Conservation (phyloP, 2,888 invertebrate species). For the Nycteola revayana region DNA sequence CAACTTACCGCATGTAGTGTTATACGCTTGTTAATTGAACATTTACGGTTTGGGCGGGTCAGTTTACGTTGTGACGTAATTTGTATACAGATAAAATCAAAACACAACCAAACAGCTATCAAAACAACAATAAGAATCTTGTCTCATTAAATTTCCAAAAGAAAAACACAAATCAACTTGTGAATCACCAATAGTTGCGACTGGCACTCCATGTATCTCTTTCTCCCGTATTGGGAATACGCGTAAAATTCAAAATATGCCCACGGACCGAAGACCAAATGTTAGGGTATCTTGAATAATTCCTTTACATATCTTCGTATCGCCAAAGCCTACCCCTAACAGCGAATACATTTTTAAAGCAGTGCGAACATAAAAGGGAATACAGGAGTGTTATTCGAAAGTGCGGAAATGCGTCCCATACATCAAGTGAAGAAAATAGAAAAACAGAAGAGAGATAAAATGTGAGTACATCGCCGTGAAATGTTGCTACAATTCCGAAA, state of each 20-base stretch:
- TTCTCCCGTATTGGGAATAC: constrained; percentile 1
- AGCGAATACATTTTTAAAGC: constrained; percentile 76
- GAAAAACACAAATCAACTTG: too few species aligned
- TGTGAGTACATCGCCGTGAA: constrained; percentile 70
- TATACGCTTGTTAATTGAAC: constrained; percentile 26
- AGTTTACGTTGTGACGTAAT: background rate
- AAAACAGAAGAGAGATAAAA: constrained; percentile 72
- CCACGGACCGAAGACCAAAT: constrained; percentile 15
- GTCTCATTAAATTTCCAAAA: too few species aligned
- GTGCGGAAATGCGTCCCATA: constrained; percentile 79
- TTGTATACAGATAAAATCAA: too few species aligned
- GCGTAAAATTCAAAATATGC: constrained; percentile 11
- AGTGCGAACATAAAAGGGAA: constrained; percentile 73
- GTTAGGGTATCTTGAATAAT: constrained; percentile 48
- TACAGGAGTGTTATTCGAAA: constrained; percentile 72
- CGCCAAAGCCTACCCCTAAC: constrained; percentile 51
- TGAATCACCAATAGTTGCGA: too few species aligned
- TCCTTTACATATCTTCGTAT: constrained; percentile 52
- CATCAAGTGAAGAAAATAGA: constrained; percentile 76
- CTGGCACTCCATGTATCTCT: too few species aligned
- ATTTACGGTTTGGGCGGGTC: constrained; percentile 21
- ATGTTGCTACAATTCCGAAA: constrained; percentile 71
- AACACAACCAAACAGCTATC: too few species aligned
- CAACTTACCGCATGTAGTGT: constrained; percentile 37
- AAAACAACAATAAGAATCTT: too few species aligned